Base-by-base conservation (phyloP, 1,140 invertebrate genomes). In the Phocides pigmalion region DNA sequence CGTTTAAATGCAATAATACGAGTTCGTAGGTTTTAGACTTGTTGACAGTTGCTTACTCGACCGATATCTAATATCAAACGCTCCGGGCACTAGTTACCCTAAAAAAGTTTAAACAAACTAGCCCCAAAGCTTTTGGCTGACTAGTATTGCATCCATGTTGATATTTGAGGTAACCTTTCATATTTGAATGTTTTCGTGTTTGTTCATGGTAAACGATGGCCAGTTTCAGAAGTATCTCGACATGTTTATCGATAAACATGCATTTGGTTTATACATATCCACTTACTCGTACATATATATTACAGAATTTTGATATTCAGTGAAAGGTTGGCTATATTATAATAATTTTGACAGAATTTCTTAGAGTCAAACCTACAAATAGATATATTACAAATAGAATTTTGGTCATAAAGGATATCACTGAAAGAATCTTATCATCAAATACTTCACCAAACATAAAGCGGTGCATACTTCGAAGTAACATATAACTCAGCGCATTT, bases 401-500 rank as follows among this genome's bases (percentile, higher is more conserved):
- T n/a, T n/a, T n/a, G n/a, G n/a, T n/a, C n/a, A n/a, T n/a, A n/a
- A n/a, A n/a, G n/a, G n/a, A n/a, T n/a, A n/a, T n/a, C n/a, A n/a
- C n/a, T n/a, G 9, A 16, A 15, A 6, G 6, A 12, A 16, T 15
- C 9, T 14, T 17, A 28, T 12, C 12, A 25, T 51, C n/a, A 20
- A 44, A 12, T 51, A 58, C 25, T 44, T 58, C 25, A 58, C 41
- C 1, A 44, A 44, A 28, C 39, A 49, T 49, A 58, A 58, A 58
- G 39, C 11, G 20, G 22, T 20, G 61, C 61, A 73, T 61, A 64
- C 68, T 65, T 66, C 66, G 1, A 56, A 70, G 72, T 82, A 83
- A 78, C 76, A 71, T 78, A 83, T 81, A 84, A 82, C 78, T 88
- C 85, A 83, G 84, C 84, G 80, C 79, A 85, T 83, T 89, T 83